Evolutionary conservation across 2,888 invertebrate genomes (phyloP).

Genomic region (Dasypolia templi): DNA sequence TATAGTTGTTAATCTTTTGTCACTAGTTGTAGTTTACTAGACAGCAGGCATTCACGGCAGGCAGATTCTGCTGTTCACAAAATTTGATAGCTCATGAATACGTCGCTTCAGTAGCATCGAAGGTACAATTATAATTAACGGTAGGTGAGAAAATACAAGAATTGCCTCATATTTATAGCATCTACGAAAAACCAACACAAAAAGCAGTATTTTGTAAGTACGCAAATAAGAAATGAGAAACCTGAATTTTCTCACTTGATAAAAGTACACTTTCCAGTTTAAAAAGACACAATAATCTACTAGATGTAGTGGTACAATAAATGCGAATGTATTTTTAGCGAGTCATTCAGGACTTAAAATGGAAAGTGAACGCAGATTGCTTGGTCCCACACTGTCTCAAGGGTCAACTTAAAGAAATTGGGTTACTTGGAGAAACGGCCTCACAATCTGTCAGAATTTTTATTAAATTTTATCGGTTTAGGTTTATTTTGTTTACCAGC

Average conservation of each 20-base stretch:
- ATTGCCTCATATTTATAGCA: too few species aligned
- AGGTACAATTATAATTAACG: too few species aligned
- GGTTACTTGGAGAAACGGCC: conserved; percentile 48
- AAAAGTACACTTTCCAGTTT: not conserved
- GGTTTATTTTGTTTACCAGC: conserved; percentile 22
- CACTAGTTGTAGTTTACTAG: too few species aligned
- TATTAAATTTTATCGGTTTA: conserved; percentile 31
- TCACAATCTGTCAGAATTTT: conserved; percentile 51
- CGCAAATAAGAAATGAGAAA: not conserved
- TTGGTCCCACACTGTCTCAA: conserved; percentile 50
- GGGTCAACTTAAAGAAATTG: conserved; percentile 60
- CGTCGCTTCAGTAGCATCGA: too few species aligned
- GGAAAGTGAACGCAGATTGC: conserved; percentile 52
- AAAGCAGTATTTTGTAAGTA: too few species aligned
- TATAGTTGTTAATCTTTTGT: too few species aligned
- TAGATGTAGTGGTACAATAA: conserved; percentile 25
- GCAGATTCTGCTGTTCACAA: too few species aligned
- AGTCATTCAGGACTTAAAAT: conserved; percentile 36
- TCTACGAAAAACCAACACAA: too few species aligned
- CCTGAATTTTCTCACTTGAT: not conserved
- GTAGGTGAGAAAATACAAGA: too few species aligned
- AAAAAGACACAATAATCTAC: not conserved
- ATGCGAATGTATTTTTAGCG: conserved; percentile 25
- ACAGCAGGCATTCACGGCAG: too few species aligned
- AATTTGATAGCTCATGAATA: too few species aligned